These are phyloP conservation scores for Plusia festucae DNA, from an alignment of 2,888 invertebrate genomes.

Conservation along the genomic window DNA sequence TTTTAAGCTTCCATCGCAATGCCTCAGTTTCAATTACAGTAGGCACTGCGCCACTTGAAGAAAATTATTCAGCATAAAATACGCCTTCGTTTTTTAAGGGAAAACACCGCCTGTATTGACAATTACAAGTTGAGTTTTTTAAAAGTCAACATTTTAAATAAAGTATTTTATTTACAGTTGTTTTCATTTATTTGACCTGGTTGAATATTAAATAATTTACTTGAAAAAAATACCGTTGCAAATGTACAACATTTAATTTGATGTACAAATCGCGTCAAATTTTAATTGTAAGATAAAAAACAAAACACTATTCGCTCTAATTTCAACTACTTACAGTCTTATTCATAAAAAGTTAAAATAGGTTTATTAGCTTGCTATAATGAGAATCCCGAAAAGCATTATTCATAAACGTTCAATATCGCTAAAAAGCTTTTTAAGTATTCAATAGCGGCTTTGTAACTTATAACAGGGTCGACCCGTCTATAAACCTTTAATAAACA, in stretches of 20 bases:
- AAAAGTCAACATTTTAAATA: slow-evolving; percentile 18
- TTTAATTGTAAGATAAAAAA: neutral
- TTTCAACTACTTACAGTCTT: too few relatives aligned
- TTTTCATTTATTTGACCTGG: neutral
- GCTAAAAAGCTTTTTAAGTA: too few relatives aligned
- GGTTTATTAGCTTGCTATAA: too few relatives aligned
- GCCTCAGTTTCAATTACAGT: slow-evolving; percentile 49
- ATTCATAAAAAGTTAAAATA: too few relatives aligned
- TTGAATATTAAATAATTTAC: neutral
- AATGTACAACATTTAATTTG: too few relatives aligned
- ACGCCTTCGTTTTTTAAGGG: slow-evolving; percentile 40
- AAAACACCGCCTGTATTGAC: slow-evolving; percentile 47
- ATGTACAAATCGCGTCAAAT: too few relatives aligned
- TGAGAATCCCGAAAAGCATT: too few relatives aligned
- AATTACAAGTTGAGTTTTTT: slow-evolving; percentile 34
- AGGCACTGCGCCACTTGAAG: slow-evolving; percentile 17
- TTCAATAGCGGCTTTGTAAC: too few relatives aligned
- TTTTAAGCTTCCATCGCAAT: slow-evolving; percentile 43
- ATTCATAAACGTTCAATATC: too few relatives aligned
- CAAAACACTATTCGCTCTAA: neutral
- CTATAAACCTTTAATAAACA: too few relatives aligned
- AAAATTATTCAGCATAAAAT: slow-evolving; percentile 55
- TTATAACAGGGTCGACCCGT: too few relatives aligned
- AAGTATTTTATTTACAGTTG: neutral
- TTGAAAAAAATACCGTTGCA: neutral